Percentiles rank a stretch among this genome's conserved stretches.
Conservation (phyloP, 2,113 vertebrate species). For the Myotis lucifugus region DNA sequence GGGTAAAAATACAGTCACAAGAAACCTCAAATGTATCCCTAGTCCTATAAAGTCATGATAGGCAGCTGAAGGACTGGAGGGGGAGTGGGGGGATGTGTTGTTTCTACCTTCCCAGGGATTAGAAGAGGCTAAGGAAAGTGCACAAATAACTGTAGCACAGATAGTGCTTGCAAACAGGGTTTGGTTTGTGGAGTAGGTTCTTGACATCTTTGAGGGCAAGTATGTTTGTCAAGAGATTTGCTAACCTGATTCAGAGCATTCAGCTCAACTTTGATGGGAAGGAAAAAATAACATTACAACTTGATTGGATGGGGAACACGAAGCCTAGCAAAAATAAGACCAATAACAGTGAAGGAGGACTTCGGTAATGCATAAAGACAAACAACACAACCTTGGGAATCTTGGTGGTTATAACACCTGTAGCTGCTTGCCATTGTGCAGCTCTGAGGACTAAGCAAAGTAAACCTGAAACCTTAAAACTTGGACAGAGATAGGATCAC, state of each 20-base stretch:
- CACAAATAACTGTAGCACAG: neutral
- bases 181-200: neutral
- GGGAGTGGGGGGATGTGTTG: accelerated
- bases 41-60: neutral
- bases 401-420: no score
- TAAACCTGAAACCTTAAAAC: neutral
- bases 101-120: neutral
- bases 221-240: constrained; percentile 11
- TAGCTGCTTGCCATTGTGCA: neutral
- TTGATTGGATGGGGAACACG: neutral
- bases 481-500: neutral
- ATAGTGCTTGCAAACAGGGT: neutral
- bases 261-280: neutral
- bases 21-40: neutral
- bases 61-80: neutral
- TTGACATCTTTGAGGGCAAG: neutral
- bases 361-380: neutral
- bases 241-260: neutral
- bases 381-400: neutral
- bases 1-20: neutral
- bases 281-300: neutral
- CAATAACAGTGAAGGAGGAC: neutral
- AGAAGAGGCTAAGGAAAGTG: neutral
- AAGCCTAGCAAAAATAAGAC: neutral
- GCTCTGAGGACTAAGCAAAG: neutral